Conservation (phyloP, 2,888 invertebrate species). For the Abrostola tripartita region DNA sequence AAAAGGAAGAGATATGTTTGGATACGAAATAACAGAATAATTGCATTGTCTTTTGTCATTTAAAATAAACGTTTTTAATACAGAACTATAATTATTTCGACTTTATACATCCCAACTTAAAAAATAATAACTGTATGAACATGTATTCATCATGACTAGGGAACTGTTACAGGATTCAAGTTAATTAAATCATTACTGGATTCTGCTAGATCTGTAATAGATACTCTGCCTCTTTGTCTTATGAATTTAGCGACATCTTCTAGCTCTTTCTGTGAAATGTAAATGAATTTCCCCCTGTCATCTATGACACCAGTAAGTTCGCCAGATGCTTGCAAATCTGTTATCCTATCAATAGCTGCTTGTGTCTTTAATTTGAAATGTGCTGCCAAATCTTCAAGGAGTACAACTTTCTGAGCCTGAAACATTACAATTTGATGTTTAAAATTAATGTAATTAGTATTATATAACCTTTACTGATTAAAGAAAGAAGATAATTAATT, state of each 20-base stretch:
- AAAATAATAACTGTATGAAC: slow-evolving; percentile 16
- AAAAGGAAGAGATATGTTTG: slow-evolving; percentile 94
- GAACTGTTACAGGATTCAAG: slow-evolving; percentile 89
- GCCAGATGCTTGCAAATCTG: slow-evolving; percentile 94
- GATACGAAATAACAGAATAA: slow-evolving; percentile 86
- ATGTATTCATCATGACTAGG: slow-evolving; percentile 52
- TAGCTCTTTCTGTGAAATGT: slow-evolving; percentile 96
- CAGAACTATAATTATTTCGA: slow-evolving; percentile 58
- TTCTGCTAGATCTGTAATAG: slow-evolving; percentile 97
- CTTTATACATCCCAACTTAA: slow-evolving; percentile 48
- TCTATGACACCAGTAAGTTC: slow-evolving; percentile 98
- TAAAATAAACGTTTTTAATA: slow-evolving; percentile 70
- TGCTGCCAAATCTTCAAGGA: slow-evolving; percentile 97
- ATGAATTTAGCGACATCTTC: slow-evolving; percentile 98
- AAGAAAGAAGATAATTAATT: no score
- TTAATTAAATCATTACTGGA: slow-evolving; percentile 97
- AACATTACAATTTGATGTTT: slow-evolving; percentile 45
- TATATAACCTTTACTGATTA: no score
- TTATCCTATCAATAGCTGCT: slow-evolving; percentile 95
- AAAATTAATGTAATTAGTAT: no score
- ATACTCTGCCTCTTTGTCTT: slow-evolving; percentile 97
- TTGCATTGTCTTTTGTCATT: slow-evolving; percentile 44
- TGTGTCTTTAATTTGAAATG: slow-evolving; percentile 97
- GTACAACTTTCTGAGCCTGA: slow-evolving; percentile 95
- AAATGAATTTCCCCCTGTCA: slow-evolving; percentile 99